Evolutionary conservation across 2,113 vertebrate species (phyloP).

Genomic region (Copsychus sechellarum): DNA sequence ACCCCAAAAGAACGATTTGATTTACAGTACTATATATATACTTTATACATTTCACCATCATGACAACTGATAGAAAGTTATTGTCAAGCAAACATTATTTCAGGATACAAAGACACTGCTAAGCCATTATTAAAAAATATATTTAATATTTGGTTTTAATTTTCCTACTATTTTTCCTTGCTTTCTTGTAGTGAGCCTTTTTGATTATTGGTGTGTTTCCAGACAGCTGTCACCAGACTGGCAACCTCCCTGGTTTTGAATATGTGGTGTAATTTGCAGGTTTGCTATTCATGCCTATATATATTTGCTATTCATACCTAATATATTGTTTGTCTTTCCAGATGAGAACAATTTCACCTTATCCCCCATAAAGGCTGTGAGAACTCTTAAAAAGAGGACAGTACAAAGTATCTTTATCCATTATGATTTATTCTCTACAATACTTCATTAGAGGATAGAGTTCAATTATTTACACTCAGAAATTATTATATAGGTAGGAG

Average conservation of each 20-base stretch:
- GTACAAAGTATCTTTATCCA: slow-evolving; percentile 70
- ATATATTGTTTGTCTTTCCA: background rate
- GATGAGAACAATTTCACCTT: background rate
- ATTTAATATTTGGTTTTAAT: background rate
- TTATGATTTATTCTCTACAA: slow-evolving; percentile 86
- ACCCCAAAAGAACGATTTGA: background rate
- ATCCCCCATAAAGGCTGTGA: background rate
- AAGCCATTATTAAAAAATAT: background rate
- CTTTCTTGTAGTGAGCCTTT: background rate
- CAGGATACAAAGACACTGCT: background rate
- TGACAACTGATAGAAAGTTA: background rate
- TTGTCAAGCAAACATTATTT: background rate
- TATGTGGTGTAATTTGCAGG: background rate
- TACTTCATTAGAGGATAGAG: slow-evolving; percentile 81
- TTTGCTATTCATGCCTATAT: background rate
- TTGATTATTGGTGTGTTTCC: background rate
- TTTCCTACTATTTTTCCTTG: background rate
- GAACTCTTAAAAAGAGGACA: slow-evolving; percentile 49
- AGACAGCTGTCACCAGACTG: background rate
- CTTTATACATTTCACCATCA: background rate
- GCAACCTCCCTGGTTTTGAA: background rate
- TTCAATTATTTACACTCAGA: slow-evolving; percentile 83
- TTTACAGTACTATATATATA: background rate
- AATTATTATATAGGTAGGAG: slow-evolving; percentile 82
- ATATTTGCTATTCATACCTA: background rate